phyloP scores from a whole-genome alignment of 2,113 vertebrate genomes.

The Tinamus guttatus region DNA sequence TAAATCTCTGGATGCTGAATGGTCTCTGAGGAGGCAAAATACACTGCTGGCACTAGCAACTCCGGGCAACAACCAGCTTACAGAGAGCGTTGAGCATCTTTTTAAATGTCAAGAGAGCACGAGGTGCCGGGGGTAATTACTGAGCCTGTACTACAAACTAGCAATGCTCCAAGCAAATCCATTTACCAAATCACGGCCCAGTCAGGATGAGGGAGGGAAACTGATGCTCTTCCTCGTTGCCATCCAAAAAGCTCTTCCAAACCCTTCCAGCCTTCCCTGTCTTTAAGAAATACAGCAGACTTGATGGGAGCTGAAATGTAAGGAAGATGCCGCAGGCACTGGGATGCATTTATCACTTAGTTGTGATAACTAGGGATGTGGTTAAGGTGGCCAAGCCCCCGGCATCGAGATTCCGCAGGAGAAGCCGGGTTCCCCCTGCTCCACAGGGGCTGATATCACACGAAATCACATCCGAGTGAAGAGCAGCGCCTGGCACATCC shows the following conservation, averaged over 20 bases:
- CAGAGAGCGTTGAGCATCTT: not conserved
- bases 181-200: not conserved
- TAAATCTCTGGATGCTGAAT: not conserved
- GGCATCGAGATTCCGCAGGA: not conserved
- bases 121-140: not conserved
- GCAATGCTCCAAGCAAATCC: not conserved
- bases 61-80: not conserved
- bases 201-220: not conserved
- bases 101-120: slow-evolving; percentile 48
- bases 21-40: slow-evolving; percentile 26
- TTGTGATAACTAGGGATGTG: not conserved
- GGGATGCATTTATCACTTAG: no score
- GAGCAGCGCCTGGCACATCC: slow-evolving; percentile 39
- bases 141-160: not conserved
- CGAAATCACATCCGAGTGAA: slow-evolving; percentile 57
- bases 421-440: not conserved
- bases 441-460: slow-evolving; percentile 4
- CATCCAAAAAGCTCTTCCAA: not conserved
- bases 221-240: not conserved
- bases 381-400: not conserved
- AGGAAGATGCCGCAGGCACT: not conserved
- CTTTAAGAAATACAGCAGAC: not conserved
- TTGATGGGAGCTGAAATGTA: not conserved
- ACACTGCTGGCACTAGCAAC: slow-evolving; percentile 11
- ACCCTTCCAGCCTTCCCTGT: not conserved